Evolutionary conservation across 2,797 vertebrate genomes (phyloP).

Genomic region (Selene dorsalis): DNA sequence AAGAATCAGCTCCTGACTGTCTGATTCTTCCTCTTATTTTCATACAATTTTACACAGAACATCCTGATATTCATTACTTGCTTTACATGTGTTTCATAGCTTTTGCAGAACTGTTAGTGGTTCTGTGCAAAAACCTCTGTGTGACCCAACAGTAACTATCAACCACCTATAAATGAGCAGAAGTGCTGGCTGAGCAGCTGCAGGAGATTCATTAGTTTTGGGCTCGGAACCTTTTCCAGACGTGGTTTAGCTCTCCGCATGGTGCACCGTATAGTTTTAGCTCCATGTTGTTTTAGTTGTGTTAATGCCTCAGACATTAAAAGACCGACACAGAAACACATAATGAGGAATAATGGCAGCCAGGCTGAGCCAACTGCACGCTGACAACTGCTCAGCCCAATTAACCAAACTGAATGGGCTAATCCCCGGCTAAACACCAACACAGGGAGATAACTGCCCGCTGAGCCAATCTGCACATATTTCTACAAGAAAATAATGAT

Average conservation of each 20-base stretch:
- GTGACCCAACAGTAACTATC: too few species aligned
- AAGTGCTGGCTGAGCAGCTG: constrained; percentile 1
- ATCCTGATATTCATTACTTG: too few species aligned
- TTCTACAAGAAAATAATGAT: constrained; percentile 13
- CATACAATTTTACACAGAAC: too few species aligned
- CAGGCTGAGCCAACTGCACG: constrained; percentile 17
- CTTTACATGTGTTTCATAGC: too few species aligned
- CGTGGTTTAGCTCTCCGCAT: not conserved
- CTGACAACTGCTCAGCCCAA: constrained; percentile 42
- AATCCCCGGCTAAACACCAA: constrained; percentile 32
- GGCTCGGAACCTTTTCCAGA: not conserved
- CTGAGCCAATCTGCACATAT: constrained; percentile 3
- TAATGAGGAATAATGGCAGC: constrained; percentile 32
- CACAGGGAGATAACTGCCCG: constrained; percentile 17
- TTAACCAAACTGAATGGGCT: constrained; percentile 45
- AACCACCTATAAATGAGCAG: too few species aligned
- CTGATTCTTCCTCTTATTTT: too few species aligned
- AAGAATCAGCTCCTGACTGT: too few species aligned
- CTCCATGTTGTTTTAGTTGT: constrained; percentile 17
- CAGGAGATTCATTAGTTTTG: not conserved
- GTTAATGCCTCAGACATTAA: constrained; percentile 6
- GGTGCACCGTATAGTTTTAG: not conserved
- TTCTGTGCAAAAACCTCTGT: too few species aligned
- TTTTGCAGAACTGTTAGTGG: too few species aligned
- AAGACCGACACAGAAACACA: constrained; percentile 20